A percentile compares a stretch with the other conserved stretches of the same genome.
Conservation (phyloP, 2,797 vertebrate genomes). For the Gymnocypris eckloni region DNA sequence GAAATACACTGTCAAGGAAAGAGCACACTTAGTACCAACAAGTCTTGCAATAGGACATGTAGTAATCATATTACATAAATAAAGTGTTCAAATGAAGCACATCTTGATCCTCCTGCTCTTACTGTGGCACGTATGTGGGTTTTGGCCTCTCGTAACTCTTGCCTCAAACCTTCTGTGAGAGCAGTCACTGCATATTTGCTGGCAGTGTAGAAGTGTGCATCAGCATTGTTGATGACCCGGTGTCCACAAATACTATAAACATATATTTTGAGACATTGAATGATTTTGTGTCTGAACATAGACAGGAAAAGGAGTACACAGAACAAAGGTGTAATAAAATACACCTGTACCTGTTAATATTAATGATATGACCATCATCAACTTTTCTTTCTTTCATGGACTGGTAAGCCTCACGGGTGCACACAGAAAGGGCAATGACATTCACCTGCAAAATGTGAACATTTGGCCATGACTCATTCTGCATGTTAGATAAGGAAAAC, state of each 20-base stretch:
- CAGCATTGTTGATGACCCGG: conserved; percentile 68
- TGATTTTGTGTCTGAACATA: neutral
- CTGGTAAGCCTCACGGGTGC: conserved; percentile 86
- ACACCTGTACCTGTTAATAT: conserved; percentile 86
- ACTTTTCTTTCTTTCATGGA: conserved; percentile 90
- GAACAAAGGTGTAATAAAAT: neutral
- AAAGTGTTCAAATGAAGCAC: neutral
- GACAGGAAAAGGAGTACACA: neutral
- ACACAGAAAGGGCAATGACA: conserved; percentile 84
- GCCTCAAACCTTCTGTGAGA: conserved; percentile 87
- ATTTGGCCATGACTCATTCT: neutral
- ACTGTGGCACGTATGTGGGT: conserved; percentile 87
- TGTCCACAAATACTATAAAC: conserved; percentile 84
- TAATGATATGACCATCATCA: conserved; percentile 89
- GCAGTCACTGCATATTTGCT: conserved; percentile 88
- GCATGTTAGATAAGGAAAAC: neutral
- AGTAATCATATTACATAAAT: neutral
- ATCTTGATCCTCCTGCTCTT: conserved; percentile 58
- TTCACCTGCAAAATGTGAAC: conserved; percentile 79
- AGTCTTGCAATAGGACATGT: neutral
- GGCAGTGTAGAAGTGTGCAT: conserved; percentile 84
- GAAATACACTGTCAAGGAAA: conserved; percentile 83
- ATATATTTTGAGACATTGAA: neutral
- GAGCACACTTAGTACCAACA: neutral
- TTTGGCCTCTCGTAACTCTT: conserved; percentile 85